Evolutionary conservation across 2,113 vertebrate genomes (phyloP), one percentile per base, ranked within the genome.

Genomic region (Oreochromis niloticus): DNA sequence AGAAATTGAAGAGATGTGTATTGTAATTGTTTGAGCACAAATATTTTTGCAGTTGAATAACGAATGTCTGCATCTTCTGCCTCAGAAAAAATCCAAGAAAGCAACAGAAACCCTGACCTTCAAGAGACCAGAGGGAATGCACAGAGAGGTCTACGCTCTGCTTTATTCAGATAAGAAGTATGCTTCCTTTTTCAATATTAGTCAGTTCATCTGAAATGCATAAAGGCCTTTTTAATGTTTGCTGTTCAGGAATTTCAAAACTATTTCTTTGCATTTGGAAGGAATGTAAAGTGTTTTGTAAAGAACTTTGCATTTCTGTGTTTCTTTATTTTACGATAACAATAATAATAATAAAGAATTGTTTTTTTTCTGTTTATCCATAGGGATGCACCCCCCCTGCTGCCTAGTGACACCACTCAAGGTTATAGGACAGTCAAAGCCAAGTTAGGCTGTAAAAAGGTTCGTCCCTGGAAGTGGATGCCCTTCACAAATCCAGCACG

Each of bases 131-230:
- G 98, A 99, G 92, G 99, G 99, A 89, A 99, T 99, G 99, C 99
- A 99, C 95, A 95, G 99, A 89, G 99, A 99, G 84, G 99, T 99
- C 92, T 99, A 99, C 83, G 99, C 99, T 2, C 96, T 99, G 83
- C 97, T 99, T 17, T 99, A 99, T 92, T 99, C 99, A 48, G 99
- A 99, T 95, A 99, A 99, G 96, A 99, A 99, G 99, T 98, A 98
- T 95, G 97, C 80, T 4, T 63, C 6, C 12, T 2, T 24, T 32
- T 16, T 81, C 4, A 63, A 1, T 41, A 13, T 19, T 9, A 43
- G 54, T 43, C 22, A 27, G 39, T 83, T 54, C 1, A 55, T 50
- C 2, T 12, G 16, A 52, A 78, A 36, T 36, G 17, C 32, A 36
- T 36, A 36, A 63, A 63, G 59, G 17, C 32, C 24, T 41, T n/a